A percentile compares a stretch with the other conserved stretches of the same genome.
Evolutionary conservation across 2,797 vertebrate genomes (phyloP).

Genomic region (Synanceia verrucosa): DNA sequence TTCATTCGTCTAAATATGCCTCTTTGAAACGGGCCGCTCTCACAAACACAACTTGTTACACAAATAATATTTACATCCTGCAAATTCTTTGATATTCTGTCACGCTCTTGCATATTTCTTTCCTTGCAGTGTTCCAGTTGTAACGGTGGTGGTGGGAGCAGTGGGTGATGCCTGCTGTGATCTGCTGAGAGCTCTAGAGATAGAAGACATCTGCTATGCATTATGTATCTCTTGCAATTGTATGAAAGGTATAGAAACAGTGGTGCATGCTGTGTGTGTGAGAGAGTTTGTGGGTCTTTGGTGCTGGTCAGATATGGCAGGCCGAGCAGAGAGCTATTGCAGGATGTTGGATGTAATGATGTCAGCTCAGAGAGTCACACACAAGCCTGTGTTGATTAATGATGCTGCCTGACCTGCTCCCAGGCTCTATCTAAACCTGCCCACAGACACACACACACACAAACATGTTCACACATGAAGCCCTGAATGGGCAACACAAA

Average conservation of each 20-base stretch:
- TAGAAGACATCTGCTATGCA: conserved; percentile 39
- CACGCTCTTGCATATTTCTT: conserved; percentile 10
- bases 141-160: conserved; percentile 7
- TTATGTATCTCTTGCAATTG: conserved; percentile 38
- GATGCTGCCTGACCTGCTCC: conserved; percentile 91
- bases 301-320: conserved; percentile 72
- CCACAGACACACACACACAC: conserved; percentile 57
- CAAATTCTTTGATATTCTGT: conserved; percentile 35
- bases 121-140: conserved; percentile 5
- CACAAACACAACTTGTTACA: conserved; percentile 24
- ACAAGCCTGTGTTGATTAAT: conserved; percentile 90
- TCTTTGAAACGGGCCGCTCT: conserved; percentile 22
- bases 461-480: conserved; percentile 34
- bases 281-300: conserved; percentile 19
- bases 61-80: conserved; percentile 32
- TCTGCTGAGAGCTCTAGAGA: conserved; percentile 25
- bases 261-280: conserved; percentile 8
- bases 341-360: conserved; percentile 95
- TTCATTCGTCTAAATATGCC: conserved; percentile 25
- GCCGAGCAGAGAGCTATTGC: conserved; percentile 90
- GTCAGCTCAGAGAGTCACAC: conserved; percentile 91
- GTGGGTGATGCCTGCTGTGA: not conserved
- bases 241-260: conserved; percentile 40
- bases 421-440: conserved; percentile 92
- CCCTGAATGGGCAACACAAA: not conserved